A percentile compares a stretch with the other conserved stretches of the same genome.
Evolutionary conservation across 2,113 vertebrate genomes (phyloP).

Genomic region (Rhineura floridana): DNA sequence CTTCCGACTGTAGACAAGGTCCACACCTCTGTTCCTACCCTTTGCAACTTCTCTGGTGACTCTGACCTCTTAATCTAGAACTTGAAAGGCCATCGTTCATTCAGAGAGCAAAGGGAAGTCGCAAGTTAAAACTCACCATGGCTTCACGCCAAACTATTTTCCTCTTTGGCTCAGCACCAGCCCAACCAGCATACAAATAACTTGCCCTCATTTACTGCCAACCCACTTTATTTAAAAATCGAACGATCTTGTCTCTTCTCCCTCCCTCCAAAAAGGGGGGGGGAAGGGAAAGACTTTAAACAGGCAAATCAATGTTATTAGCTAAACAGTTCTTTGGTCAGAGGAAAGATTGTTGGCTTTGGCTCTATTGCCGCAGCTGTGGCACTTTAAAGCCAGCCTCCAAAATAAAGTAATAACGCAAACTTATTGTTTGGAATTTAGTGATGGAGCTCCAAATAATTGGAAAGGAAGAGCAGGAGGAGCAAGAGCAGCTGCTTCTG

Average conservation of each 20-base stretch:
- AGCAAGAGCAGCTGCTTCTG: slow-evolving; percentile 72
- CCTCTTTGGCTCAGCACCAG: slow-evolving; percentile 55
- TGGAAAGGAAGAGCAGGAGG: slow-evolving; percentile 56
- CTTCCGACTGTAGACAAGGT: not conserved
- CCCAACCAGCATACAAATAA: slow-evolving; percentile 52
- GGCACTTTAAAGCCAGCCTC: slow-evolving; percentile 47
- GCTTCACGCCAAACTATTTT: slow-evolving; percentile 36
- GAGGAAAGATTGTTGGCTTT: slow-evolving; percentile 36
- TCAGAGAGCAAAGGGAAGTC: slow-evolving; percentile 19
- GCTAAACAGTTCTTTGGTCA: slow-evolving; percentile 36
- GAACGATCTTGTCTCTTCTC: slow-evolving; percentile 66
- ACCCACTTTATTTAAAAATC: slow-evolving; percentile 56
- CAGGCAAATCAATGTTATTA: slow-evolving; percentile 69
- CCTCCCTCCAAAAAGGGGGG: not conserved
- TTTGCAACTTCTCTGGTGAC: not conserved
- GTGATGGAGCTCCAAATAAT: slow-evolving; percentile 63
- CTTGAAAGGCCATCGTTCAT: not conserved
- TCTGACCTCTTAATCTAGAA: not conserved
- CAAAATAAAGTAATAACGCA: slow-evolving; percentile 65
- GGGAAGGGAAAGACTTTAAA: slow-evolving; percentile 53
- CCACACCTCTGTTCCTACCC: not conserved
- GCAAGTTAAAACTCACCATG: slow-evolving; percentile 12
- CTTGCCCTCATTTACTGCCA: slow-evolving; percentile 52
- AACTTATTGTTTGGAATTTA: slow-evolving; percentile 68
- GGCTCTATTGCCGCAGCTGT: slow-evolving; percentile 50